phyloP scores from a whole-genome alignment of 2,888 invertebrate species.

The Acleris literana region DNA sequence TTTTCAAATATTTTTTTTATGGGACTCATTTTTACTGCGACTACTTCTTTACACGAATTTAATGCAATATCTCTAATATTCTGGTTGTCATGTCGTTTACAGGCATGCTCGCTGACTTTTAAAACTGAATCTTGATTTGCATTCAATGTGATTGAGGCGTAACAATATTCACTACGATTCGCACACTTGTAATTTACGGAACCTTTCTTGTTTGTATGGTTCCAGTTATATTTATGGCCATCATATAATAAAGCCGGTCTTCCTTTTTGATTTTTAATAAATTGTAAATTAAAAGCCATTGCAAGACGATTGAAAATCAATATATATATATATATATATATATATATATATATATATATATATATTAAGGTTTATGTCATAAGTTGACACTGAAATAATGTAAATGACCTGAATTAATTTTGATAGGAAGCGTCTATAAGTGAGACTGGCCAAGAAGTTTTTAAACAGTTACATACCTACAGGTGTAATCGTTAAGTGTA shows the following conservation, averaged over 20 bases:
- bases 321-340: slow-evolving; percentile 42
- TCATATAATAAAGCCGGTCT: slow-evolving; percentile 1
- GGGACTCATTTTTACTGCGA: no score
- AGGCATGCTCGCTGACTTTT: background rate
- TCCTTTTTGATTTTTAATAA: slow-evolving; percentile 7
- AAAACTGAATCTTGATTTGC: slow-evolving; percentile 12
- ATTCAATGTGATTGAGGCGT: slow-evolving; percentile 5
- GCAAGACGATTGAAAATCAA: slow-evolving; percentile 41
- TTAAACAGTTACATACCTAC: background rate
- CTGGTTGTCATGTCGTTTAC: no score
- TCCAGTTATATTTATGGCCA: slow-evolving; percentile 4
- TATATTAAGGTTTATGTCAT: slow-evolving; percentile 53
- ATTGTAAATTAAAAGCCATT: slow-evolving; percentile 57
- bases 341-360: no score
- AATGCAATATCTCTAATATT: no score
- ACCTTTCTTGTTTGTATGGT: slow-evolving; percentile 12
- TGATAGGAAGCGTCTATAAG: background rate
- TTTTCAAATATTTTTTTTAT: no score
- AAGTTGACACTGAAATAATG: slow-evolving; percentile 45
- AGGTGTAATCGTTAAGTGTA: background rate
- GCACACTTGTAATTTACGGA: slow-evolving; percentile 8
- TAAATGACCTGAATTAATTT: slow-evolving; percentile 60
- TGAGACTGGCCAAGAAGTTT: background rate
- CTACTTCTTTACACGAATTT: no score
- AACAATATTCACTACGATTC: slow-evolving; percentile 1